phyloP scores from a whole-genome alignment of 1,140 invertebrate genomes.

The Marisa cornuarietis region DNA sequence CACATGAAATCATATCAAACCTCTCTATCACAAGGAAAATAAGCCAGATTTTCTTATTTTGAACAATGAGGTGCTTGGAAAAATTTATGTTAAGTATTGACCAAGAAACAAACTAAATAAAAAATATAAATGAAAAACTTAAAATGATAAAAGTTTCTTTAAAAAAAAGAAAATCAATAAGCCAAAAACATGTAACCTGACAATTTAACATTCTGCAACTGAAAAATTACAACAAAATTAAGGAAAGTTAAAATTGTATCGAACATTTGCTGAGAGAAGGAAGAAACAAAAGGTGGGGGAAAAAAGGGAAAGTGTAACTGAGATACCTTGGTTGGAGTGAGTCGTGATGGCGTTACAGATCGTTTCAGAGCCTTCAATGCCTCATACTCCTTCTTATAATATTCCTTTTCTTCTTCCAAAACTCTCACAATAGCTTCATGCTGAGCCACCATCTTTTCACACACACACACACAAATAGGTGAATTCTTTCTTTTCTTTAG shows the following conservation, averaged over 20 bases:
- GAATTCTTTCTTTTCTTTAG: background rate
- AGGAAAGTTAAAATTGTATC: background rate
- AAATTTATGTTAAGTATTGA: too few species aligned
- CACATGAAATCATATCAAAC: too few species aligned
- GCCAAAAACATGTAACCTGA: too few species aligned
- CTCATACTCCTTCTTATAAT: conserved; percentile 63
- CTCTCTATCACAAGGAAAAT: too few species aligned
- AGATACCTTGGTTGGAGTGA: conserved; percentile 52
- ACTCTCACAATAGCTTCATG: conserved; percentile 60
- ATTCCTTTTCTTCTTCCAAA: conserved; percentile 63
- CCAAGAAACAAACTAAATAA: too few species aligned
- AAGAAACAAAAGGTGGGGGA: background rate
- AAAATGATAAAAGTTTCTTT: too few species aligned
- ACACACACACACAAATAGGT: background rate
- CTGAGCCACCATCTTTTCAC: conserved; percentile 47
- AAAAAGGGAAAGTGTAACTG: background rate
- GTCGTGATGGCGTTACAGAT: conserved; percentile 46
- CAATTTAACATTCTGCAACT: background rate
- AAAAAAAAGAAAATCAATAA: too few species aligned
- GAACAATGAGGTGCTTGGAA: too few species aligned
- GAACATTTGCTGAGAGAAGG: background rate
- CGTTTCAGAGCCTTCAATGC: conserved; percentile 48
- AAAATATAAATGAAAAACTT: too few species aligned
- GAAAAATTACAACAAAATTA: background rate
- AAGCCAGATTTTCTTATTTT: too few species aligned